A percentile compares a stretch with the other conserved stretches of the same genome.
phyloP scores from a whole-genome alignment of 2,113 vertebrate species.

The Carassius auratus region DNA sequence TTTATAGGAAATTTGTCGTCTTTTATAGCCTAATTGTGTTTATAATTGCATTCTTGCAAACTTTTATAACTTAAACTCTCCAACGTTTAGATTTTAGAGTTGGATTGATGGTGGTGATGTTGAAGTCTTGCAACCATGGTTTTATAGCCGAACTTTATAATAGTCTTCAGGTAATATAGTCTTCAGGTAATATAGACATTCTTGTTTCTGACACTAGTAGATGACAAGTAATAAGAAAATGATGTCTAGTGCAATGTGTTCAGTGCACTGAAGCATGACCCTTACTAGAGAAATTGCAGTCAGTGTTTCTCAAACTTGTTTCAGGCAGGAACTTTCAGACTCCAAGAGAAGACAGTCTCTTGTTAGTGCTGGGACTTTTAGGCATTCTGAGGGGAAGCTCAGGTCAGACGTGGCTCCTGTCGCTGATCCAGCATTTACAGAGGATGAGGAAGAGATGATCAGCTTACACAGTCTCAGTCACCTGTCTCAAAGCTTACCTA shows the following conservation, averaged over 20 bases:
- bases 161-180: background rate
- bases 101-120: background rate
- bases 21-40: constrained; percentile 1
- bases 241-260: background rate
- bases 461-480: background rate
- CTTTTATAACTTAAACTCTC: background rate
- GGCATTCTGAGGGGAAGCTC: background rate
- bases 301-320: background rate
- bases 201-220: background rate
- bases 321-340: background rate
- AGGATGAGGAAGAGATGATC: constrained; percentile 5
- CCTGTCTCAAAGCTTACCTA: background rate
- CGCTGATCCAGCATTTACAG: constrained; percentile 1
- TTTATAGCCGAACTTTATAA: too few relatives aligned
- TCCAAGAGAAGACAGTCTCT: background rate
- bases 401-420: constrained; percentile 3
- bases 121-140: background rate
- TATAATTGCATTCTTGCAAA: background rate
- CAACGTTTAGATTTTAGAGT: too few relatives aligned
- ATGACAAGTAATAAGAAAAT: background rate
- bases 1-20: background rate
- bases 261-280: background rate
- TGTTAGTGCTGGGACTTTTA: constrained; percentile 13
- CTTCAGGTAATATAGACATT: background rate
- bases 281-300: background rate